Evolutionary conservation across 2,888 invertebrate species (phyloP), one percentile per base, ranked within the genome.

Genomic region (Caenorhabditis sp.): DNA sequence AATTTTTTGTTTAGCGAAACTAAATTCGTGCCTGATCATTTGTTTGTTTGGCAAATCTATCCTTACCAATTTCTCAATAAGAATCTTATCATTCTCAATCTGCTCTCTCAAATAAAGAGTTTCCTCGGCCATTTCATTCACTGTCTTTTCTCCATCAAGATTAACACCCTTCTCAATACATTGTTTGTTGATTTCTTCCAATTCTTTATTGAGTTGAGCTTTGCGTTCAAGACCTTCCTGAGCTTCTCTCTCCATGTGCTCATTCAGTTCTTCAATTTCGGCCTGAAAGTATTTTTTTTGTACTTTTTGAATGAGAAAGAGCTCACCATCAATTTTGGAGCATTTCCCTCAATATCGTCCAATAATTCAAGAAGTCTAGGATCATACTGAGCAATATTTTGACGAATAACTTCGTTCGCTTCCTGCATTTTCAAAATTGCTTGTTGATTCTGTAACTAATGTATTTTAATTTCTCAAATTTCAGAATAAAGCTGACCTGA

Each of bases 231-330:
- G 43, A 17, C 43, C 25, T 49, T 21, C 20, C 20, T 31, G 17
- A 1, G 60, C 60, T 31, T 71, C 70, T 17, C 63, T 50, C 10
- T 63, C 67, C 38, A 71, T 67, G 21, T 63, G 63, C 57, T 59
- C 26, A 20, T 67, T 71, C 52, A 71, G 27, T 27, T 59, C 38
- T 7, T 31, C 21, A 20, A 71, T 63, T 27, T 67, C 67, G 0
- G 14, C 31, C 70, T 71, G 23, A 52, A 63, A 66, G n/a, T n/a
- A n/a, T n/a, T n/a, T n/a, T n/a, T 17, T n/a, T 31, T 10, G 10
- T 12, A 20, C 14, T 8, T 20, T 1, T 5, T 31, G 31, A 31
- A 31, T 7, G 10, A 31, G 5, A 31, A 31, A 4, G 10, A 31
- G 50, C 63, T 31, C 8, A 72, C 67, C 53, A 54, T 14, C 0